Evolutionary conservation across 2,113 vertebrate species (phyloP), one percentile per base, ranked within the genome.

Genomic region (Alethe castanea): DNA sequence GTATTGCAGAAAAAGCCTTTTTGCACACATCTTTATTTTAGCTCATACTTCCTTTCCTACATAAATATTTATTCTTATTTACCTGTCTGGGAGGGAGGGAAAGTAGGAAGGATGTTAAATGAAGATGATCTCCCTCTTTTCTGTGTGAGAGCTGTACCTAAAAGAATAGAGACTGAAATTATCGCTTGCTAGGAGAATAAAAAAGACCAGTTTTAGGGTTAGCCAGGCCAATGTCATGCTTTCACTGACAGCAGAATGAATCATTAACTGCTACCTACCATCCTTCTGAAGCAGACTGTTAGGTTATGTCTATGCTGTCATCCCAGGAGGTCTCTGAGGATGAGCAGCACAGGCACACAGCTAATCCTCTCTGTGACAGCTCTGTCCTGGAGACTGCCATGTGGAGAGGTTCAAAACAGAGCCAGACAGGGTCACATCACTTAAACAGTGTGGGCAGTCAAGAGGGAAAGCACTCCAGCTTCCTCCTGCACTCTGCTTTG

Each of bases 41-140:
- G 11, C 8, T 62, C 64, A 64, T 70, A 76, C 8, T 22, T 57
- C 9, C 5, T 67, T 90, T 92, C 64, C 54, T 50, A 52, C 5
- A 7, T 22, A 93, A 90, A 20, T 66, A 33, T 38, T 53, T 47
- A 8, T 50, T 91, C 94, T 80, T 20, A 67, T 54, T 98, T 97
- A 98, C 97, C 96, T 97, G 94, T 64, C 24, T 96, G 95, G 8
- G 90, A 94, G 17, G 94, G 96, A 50, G 97, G 98, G 23, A 98
- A 98, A 19, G 76, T 79, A 35, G 97, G 96, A 79, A 97, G 50
- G 23, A 95, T 53, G 24, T 79, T 97, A 92, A 98, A 97, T 50
- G 97, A 98, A 50, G 95, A 97, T 2, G 96, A 96, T 73, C 97
- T 97, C 47, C 87, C 90, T 85, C 88, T 90, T 81, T 96, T 97